These are phyloP conservation scores for Steinernema hermaphroditum DNA, from an alignment of 2,888 invertebrate species.

Conservation along the genomic window DNA sequence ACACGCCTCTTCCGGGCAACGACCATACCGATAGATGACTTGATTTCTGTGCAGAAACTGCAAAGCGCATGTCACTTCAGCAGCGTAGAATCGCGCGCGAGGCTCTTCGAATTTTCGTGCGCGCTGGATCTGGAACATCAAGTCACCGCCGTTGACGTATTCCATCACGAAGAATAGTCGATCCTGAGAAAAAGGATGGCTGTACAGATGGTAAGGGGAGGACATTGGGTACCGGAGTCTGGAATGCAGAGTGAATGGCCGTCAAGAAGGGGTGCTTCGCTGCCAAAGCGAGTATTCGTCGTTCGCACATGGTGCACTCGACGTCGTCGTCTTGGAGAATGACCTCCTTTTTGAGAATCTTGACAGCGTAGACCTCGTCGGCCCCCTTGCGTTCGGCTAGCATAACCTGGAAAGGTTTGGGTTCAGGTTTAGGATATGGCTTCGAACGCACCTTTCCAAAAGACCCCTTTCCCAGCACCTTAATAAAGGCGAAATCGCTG, in stretches of 20 bases:
- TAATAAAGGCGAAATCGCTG: constrained; percentile 92
- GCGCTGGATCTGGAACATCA: constrained; percentile 93
- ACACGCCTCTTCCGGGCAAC: constrained; percentile 37
- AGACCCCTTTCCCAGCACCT: constrained; percentile 97
- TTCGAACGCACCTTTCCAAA: constrained; percentile 78
- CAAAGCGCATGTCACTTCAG: constrained; percentile 94
- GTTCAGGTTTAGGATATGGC: background rate
- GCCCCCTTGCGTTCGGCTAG: constrained; percentile 88
- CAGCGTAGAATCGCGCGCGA: constrained; percentile 90
- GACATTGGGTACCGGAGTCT: constrained; percentile 75
- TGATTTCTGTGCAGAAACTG: constrained; percentile 95
- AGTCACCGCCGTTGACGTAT: constrained; percentile 85
- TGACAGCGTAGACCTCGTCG: constrained; percentile 79
- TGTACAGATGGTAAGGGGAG: too few relatives aligned
- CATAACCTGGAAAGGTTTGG: constrained; percentile 78
- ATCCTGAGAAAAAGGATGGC: too few relatives aligned
- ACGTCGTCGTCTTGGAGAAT: constrained; percentile 99
- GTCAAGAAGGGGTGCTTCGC: constrained; percentile 97
- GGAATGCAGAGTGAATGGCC: constrained; percentile 93
- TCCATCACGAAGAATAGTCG: constrained; percentile 99
- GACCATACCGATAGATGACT: constrained; percentile 89
- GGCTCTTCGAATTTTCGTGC: constrained; percentile 96
- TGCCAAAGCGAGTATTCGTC: constrained; percentile 91
- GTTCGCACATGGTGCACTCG: constrained; percentile 98
- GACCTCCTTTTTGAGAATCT: constrained; percentile 90